These are phyloP conservation scores for Lucinisca nassula DNA, from an alignment of 2,888 invertebrate genomes.

Conservation along the genomic window DNA sequence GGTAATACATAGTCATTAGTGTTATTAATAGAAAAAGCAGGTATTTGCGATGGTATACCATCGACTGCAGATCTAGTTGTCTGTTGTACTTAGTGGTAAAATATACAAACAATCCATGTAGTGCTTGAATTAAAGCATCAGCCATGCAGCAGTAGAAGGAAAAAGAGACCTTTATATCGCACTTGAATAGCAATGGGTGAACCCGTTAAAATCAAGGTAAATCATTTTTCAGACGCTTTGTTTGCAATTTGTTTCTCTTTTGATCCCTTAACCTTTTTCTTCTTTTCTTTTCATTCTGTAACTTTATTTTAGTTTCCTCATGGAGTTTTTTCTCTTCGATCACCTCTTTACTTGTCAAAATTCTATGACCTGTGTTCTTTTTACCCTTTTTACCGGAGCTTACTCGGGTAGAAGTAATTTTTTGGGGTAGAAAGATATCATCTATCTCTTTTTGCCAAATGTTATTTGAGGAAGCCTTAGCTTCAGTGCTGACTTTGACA, in stretches of 20 bases:
- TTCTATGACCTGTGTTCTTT: background rate
- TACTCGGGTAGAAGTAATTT: background rate
- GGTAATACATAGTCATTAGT: too few species aligned
- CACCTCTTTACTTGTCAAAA: background rate
- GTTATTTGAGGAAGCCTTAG: background rate
- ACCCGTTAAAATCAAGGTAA: too few species aligned
- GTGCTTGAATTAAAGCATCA: too few species aligned
- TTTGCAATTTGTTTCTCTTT: background rate
- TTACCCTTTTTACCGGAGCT: background rate
- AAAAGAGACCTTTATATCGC: too few species aligned
- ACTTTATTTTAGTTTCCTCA: background rate
- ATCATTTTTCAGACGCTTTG: background rate
- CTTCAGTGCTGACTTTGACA: too few species aligned
- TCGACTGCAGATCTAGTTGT: too few species aligned
- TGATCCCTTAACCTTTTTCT: background rate
- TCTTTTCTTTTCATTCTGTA: background rate
- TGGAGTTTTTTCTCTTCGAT: background rate
- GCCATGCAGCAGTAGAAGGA: too few species aligned
- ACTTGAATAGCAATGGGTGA: too few species aligned
- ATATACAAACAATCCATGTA: too few species aligned
- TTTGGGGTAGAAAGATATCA: background rate
- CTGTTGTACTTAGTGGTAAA: too few species aligned
- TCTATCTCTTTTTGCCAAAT: background rate
- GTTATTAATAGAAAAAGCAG: too few species aligned
- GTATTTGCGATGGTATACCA: too few species aligned